These are phyloP conservation scores for Coreoperca whiteheadi DNA, from an alignment of 2,113 vertebrate species.

Conservation along the genomic window DNA sequence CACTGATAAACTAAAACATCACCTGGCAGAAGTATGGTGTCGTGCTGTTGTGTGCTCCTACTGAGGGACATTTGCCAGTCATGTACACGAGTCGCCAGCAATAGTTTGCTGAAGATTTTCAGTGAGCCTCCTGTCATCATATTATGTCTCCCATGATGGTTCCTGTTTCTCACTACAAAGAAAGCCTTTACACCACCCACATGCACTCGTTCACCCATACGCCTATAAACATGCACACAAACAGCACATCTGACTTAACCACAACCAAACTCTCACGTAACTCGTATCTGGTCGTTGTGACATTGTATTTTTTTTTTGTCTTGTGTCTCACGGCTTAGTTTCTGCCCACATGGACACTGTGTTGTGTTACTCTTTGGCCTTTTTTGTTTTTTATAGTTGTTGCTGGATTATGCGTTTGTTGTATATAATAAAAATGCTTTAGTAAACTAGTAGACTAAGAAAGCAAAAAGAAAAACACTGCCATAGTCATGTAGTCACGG, in stretches of 20 bases:
- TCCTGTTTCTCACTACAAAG: background rate
- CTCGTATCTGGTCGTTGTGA: background rate
- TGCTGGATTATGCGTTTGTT: background rate
- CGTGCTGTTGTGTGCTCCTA: too few relatives aligned
- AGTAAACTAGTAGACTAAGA: background rate
- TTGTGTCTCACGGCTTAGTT: background rate
- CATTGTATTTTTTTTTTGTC: too few relatives aligned
- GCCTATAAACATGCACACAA: background rate
- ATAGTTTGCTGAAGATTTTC: background rate
- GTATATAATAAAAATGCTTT: background rate
- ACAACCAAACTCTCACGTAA: background rate
- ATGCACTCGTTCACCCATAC: background rate
- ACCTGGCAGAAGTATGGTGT: background rate
- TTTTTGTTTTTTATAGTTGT: background rate
- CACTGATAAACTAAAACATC: too few relatives aligned
- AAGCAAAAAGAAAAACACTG: too few relatives aligned
- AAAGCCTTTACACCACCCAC: background rate
- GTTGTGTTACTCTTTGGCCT: background rate
- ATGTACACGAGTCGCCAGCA: too few relatives aligned
- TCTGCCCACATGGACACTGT: background rate
- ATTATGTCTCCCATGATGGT: background rate
- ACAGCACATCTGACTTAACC: slow-evolving; percentile 13
- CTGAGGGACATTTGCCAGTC: too few relatives aligned
- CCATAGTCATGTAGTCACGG: background rate
- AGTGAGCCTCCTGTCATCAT: background rate